These are phyloP conservation scores for Cepaea hortensis DNA, from an alignment of 2,888 invertebrate genomes.

Conservation along the genomic window DNA sequence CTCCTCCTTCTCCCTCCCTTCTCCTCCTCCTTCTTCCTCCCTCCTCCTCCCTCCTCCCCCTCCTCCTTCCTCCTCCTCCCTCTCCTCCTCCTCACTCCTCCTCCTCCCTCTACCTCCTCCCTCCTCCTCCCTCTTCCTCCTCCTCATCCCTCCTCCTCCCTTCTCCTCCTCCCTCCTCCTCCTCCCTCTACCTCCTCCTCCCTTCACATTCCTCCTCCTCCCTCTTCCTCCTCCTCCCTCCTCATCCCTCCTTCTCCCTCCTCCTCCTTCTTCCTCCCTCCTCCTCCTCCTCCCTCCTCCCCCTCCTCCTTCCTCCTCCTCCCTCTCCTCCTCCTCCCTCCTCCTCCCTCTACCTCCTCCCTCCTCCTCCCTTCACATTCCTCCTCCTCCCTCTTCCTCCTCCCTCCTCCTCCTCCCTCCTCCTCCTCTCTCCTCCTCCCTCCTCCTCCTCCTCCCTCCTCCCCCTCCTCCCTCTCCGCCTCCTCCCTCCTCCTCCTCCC, in stretches of 20 bases:
- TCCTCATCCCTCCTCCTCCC: too few relatives aligned
- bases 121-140: too few relatives aligned
- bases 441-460: background rate
- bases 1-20: too few relatives aligned
- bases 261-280: background rate
- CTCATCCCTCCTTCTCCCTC: background rate
- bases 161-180: background rate
- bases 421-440: background rate
- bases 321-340: background rate
- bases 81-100: too few relatives aligned
- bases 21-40: too few relatives aligned
- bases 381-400: background rate
- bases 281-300: background rate
- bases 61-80: too few relatives aligned
- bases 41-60: too few relatives aligned
- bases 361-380: too few relatives aligned
- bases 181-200: background rate
- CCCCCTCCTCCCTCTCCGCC: background rate
- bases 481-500: too few relatives aligned
- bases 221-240: slow-evolving; percentile 5
- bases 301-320: background rate
- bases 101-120: too few relatives aligned
- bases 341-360: background rate
- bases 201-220: too few relatives aligned
- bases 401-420: background rate